Conservation (phyloP, 2,888 invertebrate genomes). For the Thysanoteuthis rhombus region DNA sequence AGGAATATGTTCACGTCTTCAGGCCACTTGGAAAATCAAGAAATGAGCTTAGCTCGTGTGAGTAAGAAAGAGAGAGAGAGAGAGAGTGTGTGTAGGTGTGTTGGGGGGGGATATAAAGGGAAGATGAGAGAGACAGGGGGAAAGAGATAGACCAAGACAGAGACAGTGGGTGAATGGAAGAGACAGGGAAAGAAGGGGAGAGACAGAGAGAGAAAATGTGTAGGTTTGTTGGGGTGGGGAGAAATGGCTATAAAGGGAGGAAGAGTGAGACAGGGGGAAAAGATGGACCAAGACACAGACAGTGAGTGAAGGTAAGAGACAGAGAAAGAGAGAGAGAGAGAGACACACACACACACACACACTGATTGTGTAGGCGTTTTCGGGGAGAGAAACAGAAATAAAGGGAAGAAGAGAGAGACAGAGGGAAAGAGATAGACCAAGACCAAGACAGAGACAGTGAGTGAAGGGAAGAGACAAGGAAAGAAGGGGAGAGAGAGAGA, state of each 20-base stretch:
- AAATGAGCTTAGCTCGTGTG: neutral
- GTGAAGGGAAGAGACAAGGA: too few relatives aligned
- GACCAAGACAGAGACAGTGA: neutral
- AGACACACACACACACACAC: too few relatives aligned
- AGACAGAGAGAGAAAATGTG: neutral
- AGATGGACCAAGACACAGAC: neutral
- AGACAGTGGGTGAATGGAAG: neutral
- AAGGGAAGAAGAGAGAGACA: too few relatives aligned
- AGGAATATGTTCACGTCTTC: neutral
- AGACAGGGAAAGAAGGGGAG: slow-evolving; percentile 31
- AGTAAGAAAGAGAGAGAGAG: neutral
- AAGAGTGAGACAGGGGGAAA: too few relatives aligned
- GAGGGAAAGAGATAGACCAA: neutral
- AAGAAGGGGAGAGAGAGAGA: neutral
- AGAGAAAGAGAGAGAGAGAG: neutral
- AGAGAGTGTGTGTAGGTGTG: neutral
- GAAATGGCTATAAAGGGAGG: too few relatives aligned
- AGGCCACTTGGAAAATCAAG: neutral
- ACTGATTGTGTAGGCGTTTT: too few relatives aligned
- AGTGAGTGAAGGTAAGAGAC: neutral
- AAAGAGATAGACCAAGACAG: neutral
- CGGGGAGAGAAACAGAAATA: too few relatives aligned
- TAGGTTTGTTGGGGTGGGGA: too few relatives aligned
- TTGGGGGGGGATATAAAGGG: too few relatives aligned
- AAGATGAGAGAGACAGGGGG: too few relatives aligned